Evolutionary conservation across 64 coral and sea anemone genomes (phyloP).

Genomic region (Stichodactyla helianthus): DNA sequence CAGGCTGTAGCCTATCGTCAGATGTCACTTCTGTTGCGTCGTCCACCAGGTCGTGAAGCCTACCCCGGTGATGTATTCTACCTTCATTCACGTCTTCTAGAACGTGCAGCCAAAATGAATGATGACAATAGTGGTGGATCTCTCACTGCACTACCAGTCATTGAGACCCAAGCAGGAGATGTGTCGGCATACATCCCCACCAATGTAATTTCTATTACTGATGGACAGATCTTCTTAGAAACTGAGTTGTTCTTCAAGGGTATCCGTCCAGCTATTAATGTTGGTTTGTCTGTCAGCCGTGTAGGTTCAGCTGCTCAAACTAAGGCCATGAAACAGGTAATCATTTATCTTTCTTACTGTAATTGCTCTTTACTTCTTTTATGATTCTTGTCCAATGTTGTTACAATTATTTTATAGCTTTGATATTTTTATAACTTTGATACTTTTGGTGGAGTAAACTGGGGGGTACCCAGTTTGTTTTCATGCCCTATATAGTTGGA

Average conservation of each 20-base stretch:
- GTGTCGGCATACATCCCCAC: constrained; percentile 98
- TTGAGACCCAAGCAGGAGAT: constrained; percentile 99
- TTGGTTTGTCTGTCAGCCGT: constrained; percentile 96
- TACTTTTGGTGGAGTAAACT: too few species aligned
- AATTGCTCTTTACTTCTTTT: not conserved
- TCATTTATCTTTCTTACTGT: not conserved
- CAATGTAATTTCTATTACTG: constrained; percentile 99
- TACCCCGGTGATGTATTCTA: constrained; percentile 99
- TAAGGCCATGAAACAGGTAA: constrained; percentile 99
- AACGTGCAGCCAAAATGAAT: constrained; percentile 98
- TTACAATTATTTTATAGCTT: too few species aligned
- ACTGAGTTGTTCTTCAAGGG: constrained; percentile 98
- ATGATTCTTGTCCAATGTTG: too few species aligned
- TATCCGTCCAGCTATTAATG: constrained; percentile 98
- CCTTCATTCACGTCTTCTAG: constrained; percentile 93
- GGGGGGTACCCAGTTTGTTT: too few species aligned
- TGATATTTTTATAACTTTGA: too few species aligned
- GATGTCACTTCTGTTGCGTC: constrained; percentile 91
- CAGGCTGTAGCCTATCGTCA: constrained; percentile 99
- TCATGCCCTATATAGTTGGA: too few species aligned
- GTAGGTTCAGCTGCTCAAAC: constrained; percentile 97
- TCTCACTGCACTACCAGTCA: constrained; percentile 93
- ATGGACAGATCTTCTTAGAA: constrained; percentile 99
- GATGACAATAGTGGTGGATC: constrained; percentile 91
- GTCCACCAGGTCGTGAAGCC: constrained; percentile 96